phyloP scores from a whole-genome alignment of 2,797 vertebrate genomes.

The Urocyon cinereoargenteus region DNA sequence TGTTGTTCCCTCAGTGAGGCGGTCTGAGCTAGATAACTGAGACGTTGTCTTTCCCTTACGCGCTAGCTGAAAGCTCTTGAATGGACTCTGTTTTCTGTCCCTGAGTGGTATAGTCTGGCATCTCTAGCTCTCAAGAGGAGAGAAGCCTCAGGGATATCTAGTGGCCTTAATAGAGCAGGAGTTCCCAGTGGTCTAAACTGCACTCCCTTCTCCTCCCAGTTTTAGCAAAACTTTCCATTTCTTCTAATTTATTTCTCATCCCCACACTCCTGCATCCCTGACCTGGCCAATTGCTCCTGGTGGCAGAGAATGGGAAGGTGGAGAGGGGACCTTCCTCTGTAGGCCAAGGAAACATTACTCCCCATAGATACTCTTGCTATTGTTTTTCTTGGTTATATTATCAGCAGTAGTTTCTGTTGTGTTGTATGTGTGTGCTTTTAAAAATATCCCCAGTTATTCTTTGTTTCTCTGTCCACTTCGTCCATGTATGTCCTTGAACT shows the following conservation, averaged over 20 bases:
- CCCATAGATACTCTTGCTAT: neutral
- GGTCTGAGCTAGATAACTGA: neutral
- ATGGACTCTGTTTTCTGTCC: neutral
- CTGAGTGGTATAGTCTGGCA: too few relatives aligned
- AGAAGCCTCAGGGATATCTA: too few relatives aligned
- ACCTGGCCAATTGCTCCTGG: rapidly evolving
- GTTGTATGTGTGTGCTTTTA: neutral
- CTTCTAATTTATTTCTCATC: neutral
- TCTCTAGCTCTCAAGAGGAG: neutral
- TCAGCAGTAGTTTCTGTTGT: neutral
- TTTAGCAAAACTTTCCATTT: neutral
- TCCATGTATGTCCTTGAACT: neutral
- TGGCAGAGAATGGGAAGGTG: neutral
- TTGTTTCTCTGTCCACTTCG: neutral
- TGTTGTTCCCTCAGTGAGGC: neutral
- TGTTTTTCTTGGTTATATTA: neutral
- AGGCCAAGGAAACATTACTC: neutral
- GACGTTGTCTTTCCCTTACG: neutral
- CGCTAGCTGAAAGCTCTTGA: neutral
- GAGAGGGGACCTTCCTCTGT: neutral
- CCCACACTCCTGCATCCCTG: rapidly evolving
- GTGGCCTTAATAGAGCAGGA: neutral
- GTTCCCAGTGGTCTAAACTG: neutral
- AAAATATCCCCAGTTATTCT: neutral
- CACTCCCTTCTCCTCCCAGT: neutral